These are phyloP conservation scores for Corynorhinus townsendii DNA, from an alignment of 2,113 vertebrate genomes.

Conservation along the genomic window DNA sequence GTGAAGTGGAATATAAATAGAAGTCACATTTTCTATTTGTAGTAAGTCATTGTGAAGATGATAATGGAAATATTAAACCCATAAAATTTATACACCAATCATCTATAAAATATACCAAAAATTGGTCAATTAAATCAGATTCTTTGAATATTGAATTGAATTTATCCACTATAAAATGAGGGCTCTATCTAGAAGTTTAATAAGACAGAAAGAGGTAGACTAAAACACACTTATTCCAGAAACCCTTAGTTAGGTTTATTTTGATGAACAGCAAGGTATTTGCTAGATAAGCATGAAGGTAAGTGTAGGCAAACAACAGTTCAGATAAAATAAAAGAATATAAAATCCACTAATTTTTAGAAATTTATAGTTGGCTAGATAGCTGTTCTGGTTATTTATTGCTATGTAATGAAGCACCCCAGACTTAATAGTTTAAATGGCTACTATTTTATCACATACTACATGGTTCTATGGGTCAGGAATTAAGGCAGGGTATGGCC, in stretches of 20 bases:
- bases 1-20: background rate
- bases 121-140: background rate
- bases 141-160: background rate
- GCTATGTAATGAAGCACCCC: background rate
- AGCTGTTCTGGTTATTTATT: background rate
- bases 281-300: background rate
- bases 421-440: background rate
- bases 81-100: background rate
- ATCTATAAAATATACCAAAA: background rate
- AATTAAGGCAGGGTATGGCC: background rate
- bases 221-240: constrained; percentile 2
- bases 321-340: background rate
- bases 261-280: background rate
- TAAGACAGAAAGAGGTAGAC: background rate
- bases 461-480: background rate
- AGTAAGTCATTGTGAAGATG: background rate
- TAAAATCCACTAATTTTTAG: background rate
- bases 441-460: background rate
- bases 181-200: background rate
- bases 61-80: background rate
- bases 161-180: background rate
- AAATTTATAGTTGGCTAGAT: background rate
- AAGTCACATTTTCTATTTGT: background rate
- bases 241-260: background rate
- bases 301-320: background rate